These are phyloP conservation scores for Aromia moschata DNA, from an alignment of 2,888 invertebrate genomes.

Conservation along the genomic window DNA sequence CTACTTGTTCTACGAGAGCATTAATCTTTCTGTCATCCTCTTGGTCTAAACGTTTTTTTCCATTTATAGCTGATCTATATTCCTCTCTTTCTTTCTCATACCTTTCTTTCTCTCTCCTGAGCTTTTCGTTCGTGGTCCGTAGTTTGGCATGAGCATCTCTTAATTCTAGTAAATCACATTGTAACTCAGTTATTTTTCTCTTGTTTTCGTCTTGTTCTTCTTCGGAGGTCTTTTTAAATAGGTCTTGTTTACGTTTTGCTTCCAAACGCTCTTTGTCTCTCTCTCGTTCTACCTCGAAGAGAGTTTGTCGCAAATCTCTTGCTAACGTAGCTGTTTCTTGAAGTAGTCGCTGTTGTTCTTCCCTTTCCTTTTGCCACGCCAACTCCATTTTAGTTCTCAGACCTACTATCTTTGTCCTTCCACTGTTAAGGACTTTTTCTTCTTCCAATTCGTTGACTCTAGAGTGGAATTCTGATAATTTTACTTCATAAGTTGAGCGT, in stretches of 20 bases:
- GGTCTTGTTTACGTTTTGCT: conserved; percentile 85
- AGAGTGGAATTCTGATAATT: conserved; percentile 87
- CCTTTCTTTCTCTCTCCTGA: conserved; percentile 86
- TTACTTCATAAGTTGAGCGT: conserved; percentile 85
- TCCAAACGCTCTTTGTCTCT: conserved; percentile 89
- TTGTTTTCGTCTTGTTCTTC: conserved; percentile 91
- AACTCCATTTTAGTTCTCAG: conserved; percentile 87
- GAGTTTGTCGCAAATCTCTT: conserved; percentile 84
- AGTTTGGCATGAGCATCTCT: conserved; percentile 92
- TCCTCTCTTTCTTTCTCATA: conserved; percentile 83
- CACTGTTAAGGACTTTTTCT: conserved; percentile 82
- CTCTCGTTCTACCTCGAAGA: conserved; percentile 90
- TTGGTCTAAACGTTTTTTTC: conserved; percentile 65
- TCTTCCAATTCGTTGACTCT: conserved; percentile 90
- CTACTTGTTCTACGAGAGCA: conserved; percentile 79
- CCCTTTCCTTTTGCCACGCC: conserved; percentile 93
- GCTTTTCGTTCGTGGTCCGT: conserved; percentile 88
- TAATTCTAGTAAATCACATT: conserved; percentile 87
- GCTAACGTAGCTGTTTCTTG: conserved; percentile 92
- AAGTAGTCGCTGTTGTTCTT: conserved; percentile 88
- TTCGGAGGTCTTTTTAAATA: conserved; percentile 83
- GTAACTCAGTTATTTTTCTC: conserved; percentile 82
- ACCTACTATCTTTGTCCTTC: conserved; percentile 86
- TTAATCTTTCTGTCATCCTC: conserved; percentile 80
- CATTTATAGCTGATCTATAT: conserved; percentile 63